A percentile compares a stretch with the other conserved stretches of the same genome.
These are phyloP conservation scores for Dryococelus australis DNA, from an alignment of 2,888 invertebrate species.

Conservation along the genomic window DNA sequence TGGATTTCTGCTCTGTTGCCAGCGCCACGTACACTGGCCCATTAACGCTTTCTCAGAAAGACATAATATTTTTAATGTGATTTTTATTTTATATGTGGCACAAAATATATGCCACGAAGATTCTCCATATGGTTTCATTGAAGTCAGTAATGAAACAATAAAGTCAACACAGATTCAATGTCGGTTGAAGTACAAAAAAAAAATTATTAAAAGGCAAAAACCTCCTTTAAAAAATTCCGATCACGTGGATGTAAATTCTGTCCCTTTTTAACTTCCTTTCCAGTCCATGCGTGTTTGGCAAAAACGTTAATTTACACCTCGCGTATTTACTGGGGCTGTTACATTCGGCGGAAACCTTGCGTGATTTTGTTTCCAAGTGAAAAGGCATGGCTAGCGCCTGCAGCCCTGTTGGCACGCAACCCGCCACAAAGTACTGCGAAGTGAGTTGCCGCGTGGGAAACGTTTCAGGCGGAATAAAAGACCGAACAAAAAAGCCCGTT, in stretches of 20 bases:
- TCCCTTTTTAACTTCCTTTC: neutral
- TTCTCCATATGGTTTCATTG: no score
- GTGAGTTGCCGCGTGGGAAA: constrained; percentile 6
- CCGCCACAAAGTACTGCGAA: neutral
- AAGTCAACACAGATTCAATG: no score
- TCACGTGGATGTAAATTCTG: neutral
- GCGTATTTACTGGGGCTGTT: neutral
- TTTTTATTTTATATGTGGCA: no score
- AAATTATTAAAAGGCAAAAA: no score
- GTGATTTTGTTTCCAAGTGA: constrained; percentile 9
- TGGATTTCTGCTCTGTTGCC: no score
- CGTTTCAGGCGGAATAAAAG: neutral
- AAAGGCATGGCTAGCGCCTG: neutral
- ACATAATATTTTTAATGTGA: no score
- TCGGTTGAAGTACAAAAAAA: neutral
- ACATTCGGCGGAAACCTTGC: neutral
- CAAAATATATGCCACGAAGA: no score
- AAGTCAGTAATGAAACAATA: no score
- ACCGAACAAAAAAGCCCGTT: neutral
- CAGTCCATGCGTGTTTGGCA: neutral
- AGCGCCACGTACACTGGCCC: no score
- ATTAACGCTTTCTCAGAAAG: no score
- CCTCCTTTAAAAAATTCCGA: neutral
- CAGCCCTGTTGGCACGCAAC: neutral
- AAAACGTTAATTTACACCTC: neutral